These are phyloP conservation scores for Agriotes lineatus DNA, from an alignment of 2,888 invertebrate species.

Conservation along the genomic window DNA sequence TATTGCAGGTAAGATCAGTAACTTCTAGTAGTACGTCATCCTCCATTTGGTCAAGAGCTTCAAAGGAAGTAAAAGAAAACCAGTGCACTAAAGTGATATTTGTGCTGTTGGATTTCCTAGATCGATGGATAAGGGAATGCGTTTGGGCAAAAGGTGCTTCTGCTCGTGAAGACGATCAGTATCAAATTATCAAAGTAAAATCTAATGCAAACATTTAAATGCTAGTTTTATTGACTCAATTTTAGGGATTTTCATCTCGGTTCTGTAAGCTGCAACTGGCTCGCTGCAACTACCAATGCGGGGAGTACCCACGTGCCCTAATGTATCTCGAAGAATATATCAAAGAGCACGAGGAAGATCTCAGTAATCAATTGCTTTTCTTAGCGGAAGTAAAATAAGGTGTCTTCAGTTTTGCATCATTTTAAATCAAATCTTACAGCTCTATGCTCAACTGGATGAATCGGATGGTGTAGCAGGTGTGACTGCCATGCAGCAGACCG, in stretches of 20 bases:
- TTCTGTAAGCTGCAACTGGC: conserved; percentile 75
- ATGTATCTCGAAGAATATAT: conserved; percentile 83
- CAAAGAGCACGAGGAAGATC: conserved; percentile 68
- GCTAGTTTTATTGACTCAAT: background rate
- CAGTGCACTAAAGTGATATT: conserved; percentile 79
- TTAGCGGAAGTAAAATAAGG: conserved; percentile 67
- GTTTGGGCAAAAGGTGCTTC: conserved; percentile 59
- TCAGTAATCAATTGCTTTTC: conserved; percentile 74
- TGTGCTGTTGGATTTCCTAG: conserved; percentile 80
- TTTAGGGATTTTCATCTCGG: conserved; percentile 50
- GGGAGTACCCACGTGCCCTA: conserved; percentile 80
- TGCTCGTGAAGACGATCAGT: conserved; percentile 56
- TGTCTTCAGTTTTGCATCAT: background rate
- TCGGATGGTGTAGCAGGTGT: conserved; percentile 91
- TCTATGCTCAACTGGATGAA: conserved; percentile 90
- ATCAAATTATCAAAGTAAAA: conserved; percentile 52
- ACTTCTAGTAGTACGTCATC: background rate
- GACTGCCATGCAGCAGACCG: conserved; percentile 79
- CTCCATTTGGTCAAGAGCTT: conserved; percentile 38
- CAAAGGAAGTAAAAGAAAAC: conserved; percentile 62
- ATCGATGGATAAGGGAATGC: conserved; percentile 80
- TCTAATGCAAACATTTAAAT: conserved; percentile 12
- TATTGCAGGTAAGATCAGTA: conserved; percentile 14
- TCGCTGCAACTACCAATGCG: conserved; percentile 79
- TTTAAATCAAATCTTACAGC: conserved; percentile 64